Conservation (phyloP, 2,113 vertebrate species). For the Lycaon pictus region DNA sequence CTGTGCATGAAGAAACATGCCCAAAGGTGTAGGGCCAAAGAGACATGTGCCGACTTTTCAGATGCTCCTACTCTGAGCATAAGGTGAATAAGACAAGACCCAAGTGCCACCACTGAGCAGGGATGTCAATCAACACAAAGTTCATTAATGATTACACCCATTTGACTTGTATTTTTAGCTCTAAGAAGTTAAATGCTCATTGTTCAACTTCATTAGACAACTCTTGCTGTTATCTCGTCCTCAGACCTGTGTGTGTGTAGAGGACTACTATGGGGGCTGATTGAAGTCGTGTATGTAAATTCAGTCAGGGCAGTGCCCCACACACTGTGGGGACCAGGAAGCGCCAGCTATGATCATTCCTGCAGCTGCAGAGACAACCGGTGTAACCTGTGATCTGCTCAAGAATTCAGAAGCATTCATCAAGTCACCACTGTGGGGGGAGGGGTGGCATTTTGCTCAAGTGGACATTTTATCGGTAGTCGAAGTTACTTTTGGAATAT, state of each 20-base stretch:
- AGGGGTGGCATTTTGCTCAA: background rate
- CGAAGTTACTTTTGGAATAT: background rate
- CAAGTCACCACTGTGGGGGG: background rate
- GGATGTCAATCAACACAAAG: background rate
- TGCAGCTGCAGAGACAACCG: rapidly evolving
- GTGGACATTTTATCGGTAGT: background rate
- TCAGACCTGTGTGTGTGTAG: background rate
- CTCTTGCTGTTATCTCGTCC: background rate
- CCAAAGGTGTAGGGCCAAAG: too few relatives aligned
- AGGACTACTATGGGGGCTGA: background rate
- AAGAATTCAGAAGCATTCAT: background rate
- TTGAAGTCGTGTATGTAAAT: rapidly evolving
- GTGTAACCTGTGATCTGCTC: background rate
- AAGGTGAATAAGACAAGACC: background rate
- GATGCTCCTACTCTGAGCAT: background rate
- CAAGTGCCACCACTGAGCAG: too few relatives aligned
- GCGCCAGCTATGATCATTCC: rapidly evolving
- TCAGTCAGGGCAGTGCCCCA: background rate
- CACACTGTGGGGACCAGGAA: rapidly evolving
- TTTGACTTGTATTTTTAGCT: background rate
- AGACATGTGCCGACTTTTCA: rapidly evolving
- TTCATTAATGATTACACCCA: background rate
- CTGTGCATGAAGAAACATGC: background rate
- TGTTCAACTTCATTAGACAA: background rate
- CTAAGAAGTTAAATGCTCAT: background rate